Evolutionary conservation across 2,797 vertebrate species (phyloP).

Genomic region (Babyrousa celebensis): DNA sequence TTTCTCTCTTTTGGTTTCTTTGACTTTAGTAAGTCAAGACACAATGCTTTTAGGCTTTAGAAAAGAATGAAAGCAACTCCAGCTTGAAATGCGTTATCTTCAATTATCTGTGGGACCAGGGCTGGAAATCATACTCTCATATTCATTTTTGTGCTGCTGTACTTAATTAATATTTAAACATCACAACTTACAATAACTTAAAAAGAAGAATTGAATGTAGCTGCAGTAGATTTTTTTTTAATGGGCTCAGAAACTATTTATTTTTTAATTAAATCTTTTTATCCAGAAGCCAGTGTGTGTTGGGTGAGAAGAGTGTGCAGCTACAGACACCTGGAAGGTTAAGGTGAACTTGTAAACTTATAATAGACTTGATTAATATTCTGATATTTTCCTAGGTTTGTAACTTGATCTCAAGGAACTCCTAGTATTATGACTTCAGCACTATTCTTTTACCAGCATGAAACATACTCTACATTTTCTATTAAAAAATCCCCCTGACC

Average conservation of each 20-base stretch:
- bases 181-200: not conserved
- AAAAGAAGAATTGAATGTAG: constrained; percentile 11
- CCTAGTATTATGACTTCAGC: not conserved
- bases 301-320: fast-evolving
- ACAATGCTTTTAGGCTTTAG: not conserved
- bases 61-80: constrained; percentile 5
- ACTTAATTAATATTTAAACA: constrained; percentile 42
- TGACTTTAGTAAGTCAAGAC: constrained; percentile 14
- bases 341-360: not conserved
- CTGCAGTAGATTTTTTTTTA: not conserved
- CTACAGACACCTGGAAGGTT: not conserved
- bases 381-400: not conserved
- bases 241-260: not conserved
- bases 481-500: not conserved
- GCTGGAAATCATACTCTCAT: not conserved
- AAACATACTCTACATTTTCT: constrained; percentile 48
- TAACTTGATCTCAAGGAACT: not conserved
- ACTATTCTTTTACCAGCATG: not conserved
- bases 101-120: not conserved
- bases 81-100: not conserved
- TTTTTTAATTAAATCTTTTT: not conserved
- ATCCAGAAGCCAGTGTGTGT: not conserved
- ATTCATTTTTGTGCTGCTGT: not conserved
- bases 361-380: not conserved
- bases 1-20: not conserved